Percentiles rank a stretch among this genome's conserved stretches.
These are phyloP conservation scores for Drosophila littoralis DNA, from an alignment of 1,140 invertebrate species.

Conservation along the genomic window DNA sequence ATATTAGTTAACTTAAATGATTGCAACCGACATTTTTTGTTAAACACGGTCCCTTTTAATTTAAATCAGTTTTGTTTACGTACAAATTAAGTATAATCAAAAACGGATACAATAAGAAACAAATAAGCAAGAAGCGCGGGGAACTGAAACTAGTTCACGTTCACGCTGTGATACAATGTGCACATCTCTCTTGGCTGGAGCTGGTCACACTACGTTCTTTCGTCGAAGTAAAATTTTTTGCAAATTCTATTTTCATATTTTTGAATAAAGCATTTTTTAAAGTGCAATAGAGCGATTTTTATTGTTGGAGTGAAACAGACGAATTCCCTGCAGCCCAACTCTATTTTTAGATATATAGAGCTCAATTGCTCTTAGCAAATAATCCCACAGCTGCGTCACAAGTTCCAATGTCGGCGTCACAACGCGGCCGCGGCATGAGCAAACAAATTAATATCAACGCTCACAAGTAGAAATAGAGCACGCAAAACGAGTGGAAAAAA, in stretches of 20 bases:
- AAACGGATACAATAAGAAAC: background rate
- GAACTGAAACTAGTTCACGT: background rate
- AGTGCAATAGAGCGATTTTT: constrained; percentile 27
- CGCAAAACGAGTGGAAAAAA: constrained; percentile 2
- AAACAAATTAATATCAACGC: constrained; percentile 56
- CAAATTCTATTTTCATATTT: constrained; percentile 72
- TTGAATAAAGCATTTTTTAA: constrained; percentile 51
- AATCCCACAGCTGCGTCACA: constrained; percentile 6
- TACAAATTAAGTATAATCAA: background rate
- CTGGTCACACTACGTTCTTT: constrained; percentile 52
- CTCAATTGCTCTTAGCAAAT: constrained; percentile 10
- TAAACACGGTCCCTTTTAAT: background rate
- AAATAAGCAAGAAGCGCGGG: background rate
- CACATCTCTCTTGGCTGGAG: constrained; percentile 9
- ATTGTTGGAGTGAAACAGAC: constrained; percentile 8
- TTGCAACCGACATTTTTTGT: no score
- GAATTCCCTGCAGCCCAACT: constrained; percentile 13
- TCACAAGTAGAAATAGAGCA: constrained; percentile 32
- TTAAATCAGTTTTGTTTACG: background rate
- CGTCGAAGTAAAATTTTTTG: constrained; percentile 52
- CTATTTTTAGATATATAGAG: constrained; percentile 27
- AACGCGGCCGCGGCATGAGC: constrained; percentile 63
- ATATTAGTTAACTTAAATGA: no score
- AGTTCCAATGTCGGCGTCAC: constrained; percentile 66
- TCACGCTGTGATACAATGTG: constrained; percentile 1